Evolutionary conservation across 2,888 invertebrate genomes (phyloP).

Genomic region (Rambutsinella grinnellia): DNA sequence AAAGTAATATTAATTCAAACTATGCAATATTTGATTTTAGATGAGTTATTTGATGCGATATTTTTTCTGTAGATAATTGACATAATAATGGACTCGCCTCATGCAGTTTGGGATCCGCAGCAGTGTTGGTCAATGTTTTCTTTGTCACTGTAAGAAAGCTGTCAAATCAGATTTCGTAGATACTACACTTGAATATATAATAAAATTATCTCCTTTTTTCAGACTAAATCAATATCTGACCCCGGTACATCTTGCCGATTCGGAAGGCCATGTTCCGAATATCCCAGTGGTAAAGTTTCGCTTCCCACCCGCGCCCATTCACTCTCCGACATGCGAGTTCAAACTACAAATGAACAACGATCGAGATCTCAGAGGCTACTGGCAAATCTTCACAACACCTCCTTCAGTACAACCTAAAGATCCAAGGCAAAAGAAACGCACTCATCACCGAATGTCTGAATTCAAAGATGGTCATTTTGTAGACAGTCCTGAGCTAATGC

Average conservation of each 20-base stretch:
- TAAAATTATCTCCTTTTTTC: neutral
- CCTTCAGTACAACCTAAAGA: constrained; percentile 43
- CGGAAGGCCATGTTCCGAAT: constrained; percentile 49
- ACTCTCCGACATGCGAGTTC: constrained; percentile 47
- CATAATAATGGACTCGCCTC: constrained; percentile 49
- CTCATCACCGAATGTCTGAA: constrained; percentile 14
- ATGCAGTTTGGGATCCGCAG: constrained; percentile 54
- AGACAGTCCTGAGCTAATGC: constrained; percentile 31
- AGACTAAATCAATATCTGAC: constrained; percentile 57
- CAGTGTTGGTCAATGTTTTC: constrained; percentile 62
- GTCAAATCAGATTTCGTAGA: too few species aligned
- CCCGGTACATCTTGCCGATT: constrained; percentile 33
- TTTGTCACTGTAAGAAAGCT: constrained; percentile 28
- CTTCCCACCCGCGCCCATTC: constrained; percentile 59
- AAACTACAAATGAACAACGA: constrained; percentile 54
- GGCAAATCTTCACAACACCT: constrained; percentile 54
- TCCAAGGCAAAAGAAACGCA: constrained; percentile 20
- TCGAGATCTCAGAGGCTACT: constrained; percentile 39
- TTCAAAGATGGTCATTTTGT: constrained; percentile 27
- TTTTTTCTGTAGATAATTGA: constrained; percentile 47
- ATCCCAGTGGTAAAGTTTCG: constrained; percentile 52
- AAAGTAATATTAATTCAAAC: constrained; percentile 36
- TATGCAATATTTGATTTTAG: neutral
- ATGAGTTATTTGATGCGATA: neutral
- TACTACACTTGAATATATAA: neutral